A percentile compares a stretch with the other conserved stretches of the same genome.
phyloP scores from a whole-genome alignment of 2,888 invertebrate species.

The Stegana nigrithorax region DNA sequence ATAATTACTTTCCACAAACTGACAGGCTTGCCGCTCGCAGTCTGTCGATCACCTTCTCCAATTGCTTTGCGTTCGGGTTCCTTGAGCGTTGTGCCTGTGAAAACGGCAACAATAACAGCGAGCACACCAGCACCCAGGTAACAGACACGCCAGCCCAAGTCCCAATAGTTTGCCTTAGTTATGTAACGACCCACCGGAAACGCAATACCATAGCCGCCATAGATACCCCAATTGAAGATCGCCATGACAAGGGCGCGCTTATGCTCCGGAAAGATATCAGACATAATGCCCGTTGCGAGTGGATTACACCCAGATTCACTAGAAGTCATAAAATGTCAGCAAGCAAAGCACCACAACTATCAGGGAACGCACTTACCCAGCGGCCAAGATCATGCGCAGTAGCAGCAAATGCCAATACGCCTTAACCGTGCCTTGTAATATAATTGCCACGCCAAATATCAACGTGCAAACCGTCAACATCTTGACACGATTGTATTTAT shows the following conservation, averaged over 20 bases:
- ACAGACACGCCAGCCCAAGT: conserved; percentile 85
- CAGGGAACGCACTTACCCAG: conserved; percentile 79
- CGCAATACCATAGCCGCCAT: conserved; percentile 92
- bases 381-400: conserved; percentile 86
- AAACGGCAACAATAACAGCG: conserved; percentile 76
- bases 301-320: conserved; percentile 91
- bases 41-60: conserved; percentile 72
- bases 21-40: conserved; percentile 71
- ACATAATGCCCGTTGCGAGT: conserved; percentile 84
- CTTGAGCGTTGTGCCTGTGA: conserved; percentile 80
- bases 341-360: not conserved
- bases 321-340: conserved; percentile 26
- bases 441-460: conserved; percentile 84
- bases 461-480: conserved; percentile 82
- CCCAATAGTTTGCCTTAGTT: conserved; percentile 79
- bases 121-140: conserved; percentile 85
- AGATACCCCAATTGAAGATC: conserved; percentile 96
- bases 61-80: conserved; percentile 83
- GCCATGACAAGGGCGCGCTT: conserved; percentile 90
- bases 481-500: conserved; percentile 80
- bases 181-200: conserved; percentile 92
- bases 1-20: conserved; percentile 81
- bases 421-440: conserved; percentile 85
- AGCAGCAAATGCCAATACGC: conserved; percentile 92
- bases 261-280: conserved; percentile 83